These are phyloP conservation scores for Albula glossodonta DNA, from an alignment of 2,113 vertebrate species.

Conservation along the genomic window DNA sequence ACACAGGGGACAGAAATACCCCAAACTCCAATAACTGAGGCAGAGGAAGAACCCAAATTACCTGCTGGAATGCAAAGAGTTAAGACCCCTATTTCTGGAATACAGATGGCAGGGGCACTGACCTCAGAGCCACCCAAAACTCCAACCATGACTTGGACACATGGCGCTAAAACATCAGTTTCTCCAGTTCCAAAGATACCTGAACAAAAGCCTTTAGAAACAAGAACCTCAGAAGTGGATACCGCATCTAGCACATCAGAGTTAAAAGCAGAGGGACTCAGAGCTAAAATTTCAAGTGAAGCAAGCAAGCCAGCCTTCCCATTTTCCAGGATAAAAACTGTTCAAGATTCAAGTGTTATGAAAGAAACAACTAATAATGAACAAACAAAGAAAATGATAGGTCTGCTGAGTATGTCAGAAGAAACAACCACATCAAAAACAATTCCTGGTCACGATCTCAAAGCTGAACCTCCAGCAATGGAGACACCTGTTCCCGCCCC, in stretches of 20 bases:
- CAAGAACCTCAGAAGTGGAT: constrained; percentile 33
- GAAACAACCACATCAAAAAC: constrained; percentile 35
- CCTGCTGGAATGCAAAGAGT: background rate
- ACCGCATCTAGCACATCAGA: constrained; percentile 17
- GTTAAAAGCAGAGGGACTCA: background rate
- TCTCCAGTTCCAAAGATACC: constrained; percentile 40
- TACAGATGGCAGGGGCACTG: background rate
- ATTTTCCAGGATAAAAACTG: constrained; percentile 4
- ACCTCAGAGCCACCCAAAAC: constrained; percentile 32
- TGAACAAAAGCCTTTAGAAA: background rate
- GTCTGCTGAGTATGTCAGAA: background rate
- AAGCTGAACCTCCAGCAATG: constrained; percentile 25
- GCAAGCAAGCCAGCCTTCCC: background rate
- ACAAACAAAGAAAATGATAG: constrained; percentile 22
- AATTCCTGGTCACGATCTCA: constrained; percentile 22
- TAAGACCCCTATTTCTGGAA: background rate
- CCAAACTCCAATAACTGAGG: constrained; percentile 20
- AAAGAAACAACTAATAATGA: constrained; percentile 30
- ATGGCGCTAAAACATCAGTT: constrained; percentile 34
- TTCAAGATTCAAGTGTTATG: constrained; percentile 41
- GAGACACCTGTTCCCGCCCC: constrained; percentile 19
- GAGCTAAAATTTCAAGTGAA: background rate
- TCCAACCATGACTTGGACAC: too few relatives aligned
- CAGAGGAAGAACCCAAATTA: constrained; percentile 2
- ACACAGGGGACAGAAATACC: constrained; percentile 29